Percentiles rank a stretch among this genome's conserved stretches.
phyloP scores from a whole-genome alignment of 1,140 invertebrate genomes.

The Charaxes varanes region DNA sequence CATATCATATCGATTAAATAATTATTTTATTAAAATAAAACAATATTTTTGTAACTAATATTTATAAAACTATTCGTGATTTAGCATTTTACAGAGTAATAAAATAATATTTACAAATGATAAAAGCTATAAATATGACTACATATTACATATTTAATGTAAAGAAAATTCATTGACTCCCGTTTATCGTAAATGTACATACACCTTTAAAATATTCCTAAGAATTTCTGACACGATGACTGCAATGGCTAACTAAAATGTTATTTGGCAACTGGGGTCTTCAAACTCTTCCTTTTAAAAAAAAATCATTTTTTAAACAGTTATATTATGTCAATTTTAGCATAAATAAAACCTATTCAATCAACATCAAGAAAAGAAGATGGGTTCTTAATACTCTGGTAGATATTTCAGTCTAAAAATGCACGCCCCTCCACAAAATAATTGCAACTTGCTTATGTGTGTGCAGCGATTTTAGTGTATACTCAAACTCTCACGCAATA shows the following conservation, averaged over 20 bases:
- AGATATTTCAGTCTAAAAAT: no score
- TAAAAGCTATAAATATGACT: slow-evolving; percentile 64
- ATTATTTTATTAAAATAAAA: slow-evolving; percentile 49
- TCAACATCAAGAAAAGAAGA: no score
- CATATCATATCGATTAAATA: slow-evolving; percentile 4
- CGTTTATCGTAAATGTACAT: slow-evolving; percentile 26
- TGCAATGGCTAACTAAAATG: no score
- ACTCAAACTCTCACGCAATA: no score
- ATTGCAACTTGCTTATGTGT: no score
- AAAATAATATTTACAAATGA: slow-evolving; percentile 70
- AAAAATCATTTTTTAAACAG: no score
- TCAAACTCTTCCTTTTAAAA: no score
- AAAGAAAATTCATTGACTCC: slow-evolving; percentile 65
- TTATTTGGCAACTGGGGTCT: no score
- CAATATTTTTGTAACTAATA: slow-evolving; percentile 65
- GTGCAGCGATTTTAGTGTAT: no score
- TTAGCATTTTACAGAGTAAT: slow-evolving; percentile 70
- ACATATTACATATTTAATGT: slow-evolving; percentile 48
- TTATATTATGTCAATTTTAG: no score
- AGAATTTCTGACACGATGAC: slow-evolving; percentile 15
- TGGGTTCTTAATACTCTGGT: no score
- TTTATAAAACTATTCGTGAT: slow-evolving; percentile 73
- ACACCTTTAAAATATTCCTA: slow-evolving; percentile 15
- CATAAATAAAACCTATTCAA: neutral
- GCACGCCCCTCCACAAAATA: no score